Conservation (phyloP, 2,797 vertebrate species). For the Gastrophryne carolinensis region DNA sequence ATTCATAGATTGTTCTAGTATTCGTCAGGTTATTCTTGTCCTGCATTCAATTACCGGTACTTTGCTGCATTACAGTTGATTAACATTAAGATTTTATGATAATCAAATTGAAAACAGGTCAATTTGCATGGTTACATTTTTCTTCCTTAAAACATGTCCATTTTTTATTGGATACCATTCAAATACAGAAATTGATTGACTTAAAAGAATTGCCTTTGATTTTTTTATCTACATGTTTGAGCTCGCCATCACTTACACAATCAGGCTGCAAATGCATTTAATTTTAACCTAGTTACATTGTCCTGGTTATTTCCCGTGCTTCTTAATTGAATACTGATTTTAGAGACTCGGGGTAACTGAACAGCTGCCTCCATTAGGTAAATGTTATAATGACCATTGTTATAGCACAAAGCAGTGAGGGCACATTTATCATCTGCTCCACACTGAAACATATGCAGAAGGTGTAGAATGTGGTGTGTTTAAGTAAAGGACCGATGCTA, state of each 20-base stretch:
- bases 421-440: constrained; percentile 49
- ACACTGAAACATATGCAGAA: constrained; percentile 36
- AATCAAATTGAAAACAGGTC: constrained; percentile 48
- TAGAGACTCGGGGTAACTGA: constrained; percentile 33
- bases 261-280: constrained; percentile 36
- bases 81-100: constrained; percentile 52
- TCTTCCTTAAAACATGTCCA: constrained; percentile 44
- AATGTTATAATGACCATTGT: constrained; percentile 49
- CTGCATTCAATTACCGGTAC: constrained; percentile 46
- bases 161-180: constrained; percentile 35
- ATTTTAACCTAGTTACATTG: constrained; percentile 48
- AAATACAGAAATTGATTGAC: constrained; percentile 39
- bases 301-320: constrained; percentile 43
- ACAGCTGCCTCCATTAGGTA: constrained; percentile 51
- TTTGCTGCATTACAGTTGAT: constrained; percentile 42
- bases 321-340: constrained; percentile 48
- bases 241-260: constrained; percentile 32
- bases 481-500: constrained; percentile 39
- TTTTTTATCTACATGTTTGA: constrained; percentile 7
- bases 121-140: constrained; percentile 35
- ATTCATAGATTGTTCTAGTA: constrained; percentile 35
- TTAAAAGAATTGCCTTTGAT: constrained; percentile 34
- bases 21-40: constrained; percentile 40
- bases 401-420: constrained; percentile 32
- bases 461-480: constrained; percentile 46